Evolutionary conservation across 2,888 invertebrate species (phyloP).

Genomic region (Lamellibrachia satsuma): DNA sequence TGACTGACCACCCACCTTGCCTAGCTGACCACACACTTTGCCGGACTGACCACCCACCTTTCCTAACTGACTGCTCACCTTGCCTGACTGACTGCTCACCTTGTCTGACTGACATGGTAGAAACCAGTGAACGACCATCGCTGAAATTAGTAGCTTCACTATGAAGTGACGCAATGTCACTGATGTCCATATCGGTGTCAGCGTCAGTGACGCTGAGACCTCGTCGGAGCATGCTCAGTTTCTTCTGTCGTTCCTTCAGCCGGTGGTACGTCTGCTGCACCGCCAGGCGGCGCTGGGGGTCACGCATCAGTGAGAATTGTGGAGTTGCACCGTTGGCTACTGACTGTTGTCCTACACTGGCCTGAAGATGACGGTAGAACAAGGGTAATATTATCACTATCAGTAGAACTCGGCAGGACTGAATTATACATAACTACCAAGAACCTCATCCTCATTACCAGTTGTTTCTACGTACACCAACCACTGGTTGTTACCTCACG

Average conservation of each 20-base stretch:
- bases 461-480: too few species aligned
- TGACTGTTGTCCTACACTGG: neutral
- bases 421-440: neutral
- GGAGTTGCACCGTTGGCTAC: neutral
- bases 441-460: neutral
- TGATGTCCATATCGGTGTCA: slow-evolving; percentile 39
- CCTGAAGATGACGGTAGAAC: neutral
- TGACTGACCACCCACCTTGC: neutral
- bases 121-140: slow-evolving; percentile 42
- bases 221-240: slow-evolving; percentile 39
- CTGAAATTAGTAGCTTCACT: slow-evolving; percentile 36
- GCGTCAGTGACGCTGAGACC: slow-evolving; percentile 35
- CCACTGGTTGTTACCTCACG: too few species aligned
- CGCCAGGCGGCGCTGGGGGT: neutral
- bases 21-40: neutral
- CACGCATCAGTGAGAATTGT: neutral
- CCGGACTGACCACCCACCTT: neutral
- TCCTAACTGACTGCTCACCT: neutral
- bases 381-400: neutral
- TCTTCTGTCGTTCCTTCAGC: slow-evolving; percentile 56
- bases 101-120: slow-evolving; percentile 52
- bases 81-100: slow-evolving; percentile 42
- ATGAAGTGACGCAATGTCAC: slow-evolving; percentile 24
- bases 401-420: neutral
- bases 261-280: slow-evolving; percentile 47